Percentiles rank a stretch among this genome's conserved stretches.
These are phyloP conservation scores for Ichneumoninae sp. DNA, from an alignment of 2,888 invertebrate species.

Conservation along the genomic window DNA sequence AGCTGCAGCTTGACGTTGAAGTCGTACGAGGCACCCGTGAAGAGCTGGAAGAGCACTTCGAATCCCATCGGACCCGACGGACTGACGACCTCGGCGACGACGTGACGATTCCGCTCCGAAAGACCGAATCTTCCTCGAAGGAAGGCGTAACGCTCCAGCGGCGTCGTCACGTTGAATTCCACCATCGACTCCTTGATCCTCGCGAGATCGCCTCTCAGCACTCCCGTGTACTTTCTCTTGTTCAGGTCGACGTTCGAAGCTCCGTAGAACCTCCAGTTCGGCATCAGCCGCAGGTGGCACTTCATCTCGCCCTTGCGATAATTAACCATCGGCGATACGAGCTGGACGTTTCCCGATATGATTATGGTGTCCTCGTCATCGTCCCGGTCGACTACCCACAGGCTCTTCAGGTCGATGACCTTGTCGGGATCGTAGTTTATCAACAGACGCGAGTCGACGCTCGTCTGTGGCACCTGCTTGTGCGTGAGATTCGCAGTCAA, in stretches of 20 bases:
- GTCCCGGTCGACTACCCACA: slow-evolving; percentile 88
- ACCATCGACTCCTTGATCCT: slow-evolving; percentile 90
- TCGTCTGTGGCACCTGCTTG: slow-evolving; percentile 84
- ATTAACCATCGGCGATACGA: slow-evolving; percentile 88
- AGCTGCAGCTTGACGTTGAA: slow-evolving; percentile 91
- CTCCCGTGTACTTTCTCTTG: slow-evolving; percentile 88
- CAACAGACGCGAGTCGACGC: slow-evolving; percentile 83
- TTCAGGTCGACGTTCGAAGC: slow-evolving; percentile 90
- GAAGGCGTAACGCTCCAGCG: slow-evolving; percentile 88
- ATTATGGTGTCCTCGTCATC: slow-evolving; percentile 86
- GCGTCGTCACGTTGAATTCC: slow-evolving; percentile 90
- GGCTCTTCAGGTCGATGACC: slow-evolving; percentile 89
- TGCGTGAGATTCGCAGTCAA: slow-evolving; percentile 86
- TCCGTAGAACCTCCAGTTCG: slow-evolving; percentile 88
- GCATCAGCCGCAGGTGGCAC: slow-evolving; percentile 88
- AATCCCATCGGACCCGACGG: slow-evolving; percentile 89
- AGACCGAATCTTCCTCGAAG: slow-evolving; percentile 90
- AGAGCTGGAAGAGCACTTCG: slow-evolving; percentile 88
- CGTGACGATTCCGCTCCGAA: slow-evolving; percentile 89
- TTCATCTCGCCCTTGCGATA: slow-evolving; percentile 89
- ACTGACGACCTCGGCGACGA: slow-evolving; percentile 90
- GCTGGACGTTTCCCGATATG: slow-evolving; percentile 88
- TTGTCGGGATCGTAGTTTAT: slow-evolving; percentile 89
- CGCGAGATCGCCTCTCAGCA: slow-evolving; percentile 87
- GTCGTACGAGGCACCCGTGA: slow-evolving; percentile 86